phyloP scores from a whole-genome alignment of 2,888 invertebrate genomes.

The Drosophila meridionalis region DNA sequence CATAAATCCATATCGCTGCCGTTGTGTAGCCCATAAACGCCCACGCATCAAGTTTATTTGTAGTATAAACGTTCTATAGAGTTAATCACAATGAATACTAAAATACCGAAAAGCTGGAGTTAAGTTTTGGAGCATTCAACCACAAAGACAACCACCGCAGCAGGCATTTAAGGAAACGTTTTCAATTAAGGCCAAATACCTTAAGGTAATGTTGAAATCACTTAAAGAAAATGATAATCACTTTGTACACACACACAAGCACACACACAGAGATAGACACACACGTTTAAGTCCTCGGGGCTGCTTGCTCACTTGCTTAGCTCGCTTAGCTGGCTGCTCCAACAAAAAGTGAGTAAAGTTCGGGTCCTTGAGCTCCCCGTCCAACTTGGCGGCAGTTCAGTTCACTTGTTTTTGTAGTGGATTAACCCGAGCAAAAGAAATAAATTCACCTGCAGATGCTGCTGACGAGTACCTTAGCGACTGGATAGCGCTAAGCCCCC shows the following conservation, averaged over 20 bases:
- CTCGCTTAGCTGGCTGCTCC: slow-evolving; percentile 44
- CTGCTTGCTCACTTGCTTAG: slow-evolving; percentile 60
- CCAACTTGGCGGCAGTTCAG: slow-evolving; percentile 38
- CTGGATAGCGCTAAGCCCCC: slow-evolving; percentile 24
- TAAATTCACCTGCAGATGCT: slow-evolving; percentile 76
- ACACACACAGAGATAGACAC: neutral
- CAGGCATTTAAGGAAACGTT: slow-evolving; percentile 72
- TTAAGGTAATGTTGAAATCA: slow-evolving; percentile 80
- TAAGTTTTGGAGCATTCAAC: slow-evolving; percentile 60
- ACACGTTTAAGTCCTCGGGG: slow-evolving; percentile 68
- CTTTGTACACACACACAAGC: slow-evolving; percentile 63
- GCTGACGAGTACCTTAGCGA: slow-evolving; percentile 58
- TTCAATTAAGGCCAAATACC: slow-evolving; percentile 74
- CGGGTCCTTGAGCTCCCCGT: slow-evolving; percentile 24
- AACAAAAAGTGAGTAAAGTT: slow-evolving; percentile 25
- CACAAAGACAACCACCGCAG: slow-evolving; percentile 44
- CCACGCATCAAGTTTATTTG: slow-evolving; percentile 43
- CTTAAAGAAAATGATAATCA: slow-evolving; percentile 81
- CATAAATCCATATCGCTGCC: slow-evolving; percentile 10
- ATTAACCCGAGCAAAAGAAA: slow-evolving; percentile 76
- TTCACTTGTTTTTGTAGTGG: slow-evolving; percentile 72
- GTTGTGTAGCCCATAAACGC: slow-evolving; percentile 1
- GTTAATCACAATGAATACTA: slow-evolving; percentile 59
- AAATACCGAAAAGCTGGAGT: slow-evolving; percentile 11
- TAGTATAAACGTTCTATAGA: slow-evolving; percentile 46